Percentiles rank a stretch among this genome's conserved stretches.
Evolutionary conservation across 2,888 invertebrate genomes (phyloP).

Genomic region (Hofmannophila pseudospretella): DNA sequence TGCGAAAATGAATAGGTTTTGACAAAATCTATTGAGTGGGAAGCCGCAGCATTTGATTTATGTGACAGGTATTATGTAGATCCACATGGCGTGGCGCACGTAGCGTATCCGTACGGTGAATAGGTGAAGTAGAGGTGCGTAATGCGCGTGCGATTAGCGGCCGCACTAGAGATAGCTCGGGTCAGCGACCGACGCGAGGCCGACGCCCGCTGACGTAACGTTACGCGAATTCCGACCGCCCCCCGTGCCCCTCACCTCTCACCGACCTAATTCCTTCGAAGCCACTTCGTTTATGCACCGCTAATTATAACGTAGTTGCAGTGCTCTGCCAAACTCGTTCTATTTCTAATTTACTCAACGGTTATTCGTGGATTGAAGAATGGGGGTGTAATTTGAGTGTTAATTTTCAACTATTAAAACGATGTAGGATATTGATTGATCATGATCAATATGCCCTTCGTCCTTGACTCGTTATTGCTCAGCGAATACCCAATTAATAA

Average conservation of each 20-base stretch:
- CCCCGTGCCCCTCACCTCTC: constrained; percentile 37
- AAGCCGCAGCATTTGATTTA: too few relatives aligned
- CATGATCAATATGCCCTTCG: too few relatives aligned
- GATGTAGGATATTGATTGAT: neutral
- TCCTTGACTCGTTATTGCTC: too few relatives aligned
- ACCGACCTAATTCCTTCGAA: constrained; percentile 74
- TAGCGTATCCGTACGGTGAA: neutral
- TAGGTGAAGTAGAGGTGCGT: constrained; percentile 25
- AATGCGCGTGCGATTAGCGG: constrained; percentile 59
- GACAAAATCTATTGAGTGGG: too few relatives aligned
- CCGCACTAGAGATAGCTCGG: constrained; percentile 68
- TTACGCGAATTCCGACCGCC: constrained; percentile 70
- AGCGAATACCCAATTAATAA: too few relatives aligned
- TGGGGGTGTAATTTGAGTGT: neutral
- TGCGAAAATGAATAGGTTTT: too few relatives aligned
- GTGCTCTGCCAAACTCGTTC: constrained; percentile 55
- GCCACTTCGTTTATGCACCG: constrained; percentile 71
- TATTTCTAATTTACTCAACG: constrained; percentile 53
- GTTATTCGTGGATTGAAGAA: constrained; percentile 35
- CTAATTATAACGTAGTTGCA: constrained; percentile 62
- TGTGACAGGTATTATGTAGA: too few relatives aligned
- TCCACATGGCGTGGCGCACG: too few relatives aligned
- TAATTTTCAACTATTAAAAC: too few relatives aligned
- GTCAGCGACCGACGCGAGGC: constrained; percentile 72
- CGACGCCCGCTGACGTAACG: constrained; percentile 76